Base-by-base conservation (phyloP, 2,888 invertebrate genomes). In the Operophtera brumata region DNA sequence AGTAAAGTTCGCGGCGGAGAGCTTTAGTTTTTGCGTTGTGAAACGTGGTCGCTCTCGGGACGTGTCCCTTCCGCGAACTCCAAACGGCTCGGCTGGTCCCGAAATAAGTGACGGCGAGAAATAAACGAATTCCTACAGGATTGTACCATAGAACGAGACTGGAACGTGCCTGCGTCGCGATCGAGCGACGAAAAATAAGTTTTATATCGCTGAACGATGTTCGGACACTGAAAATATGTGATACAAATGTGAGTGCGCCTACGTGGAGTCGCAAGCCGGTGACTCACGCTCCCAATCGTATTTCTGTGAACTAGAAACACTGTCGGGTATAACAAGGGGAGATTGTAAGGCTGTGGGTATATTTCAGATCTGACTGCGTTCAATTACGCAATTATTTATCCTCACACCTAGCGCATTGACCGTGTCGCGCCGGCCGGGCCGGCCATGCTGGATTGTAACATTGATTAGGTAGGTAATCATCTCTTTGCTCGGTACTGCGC, bases 51-150 rank as follows among this genome's bases (percentile, higher is more conserved):
- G 54, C 45, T 41, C 36, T 45, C 50, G 36, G 61, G 58, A 55
- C 66, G 59, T 54, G 64, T 59, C 63, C 66, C 64, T 71, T 73
- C 63, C 69, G 75, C 72, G 73, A 64, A 59, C 64, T 61, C 62
- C 62, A 55, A 57, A 64, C 69, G 63, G 62, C 61, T 46, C 64
- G 60, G 69, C 75, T 77, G 77, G 73, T 69, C 70, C 71, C 49
- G 68, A 75, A 77, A 78, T 78, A 75, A 80, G 70, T 69, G 67
- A 63, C 67, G 65, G 61, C 67, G 64, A 66, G 54, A 69, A 70
- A 77, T 78, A 73, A 73, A 69, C 69, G 60, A 59, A 69, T 70
- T 61, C 55, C 60, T 66, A 66, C 65, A 65, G 57, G 62, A 66
- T 71, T 70, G 65, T 66, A 66, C 13, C 40, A 58, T 61, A 65